These are phyloP conservation scores for Wiebesia pumilae DNA, from an alignment of 1,140 invertebrate genomes.

Conservation along the genomic window DNA sequence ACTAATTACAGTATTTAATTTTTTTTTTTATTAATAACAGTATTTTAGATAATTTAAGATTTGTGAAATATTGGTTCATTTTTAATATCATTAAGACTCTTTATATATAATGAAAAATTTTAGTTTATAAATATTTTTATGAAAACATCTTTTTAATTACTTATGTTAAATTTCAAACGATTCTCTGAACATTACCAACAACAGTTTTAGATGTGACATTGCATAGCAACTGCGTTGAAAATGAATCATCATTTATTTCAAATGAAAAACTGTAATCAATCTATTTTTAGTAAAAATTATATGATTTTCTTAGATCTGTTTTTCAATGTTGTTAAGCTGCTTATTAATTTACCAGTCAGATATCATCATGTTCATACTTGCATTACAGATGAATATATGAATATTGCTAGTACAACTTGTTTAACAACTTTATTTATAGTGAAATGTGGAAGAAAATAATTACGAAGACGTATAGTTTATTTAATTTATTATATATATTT, in stretches of 20 bases:
- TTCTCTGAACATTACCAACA: too few relatives aligned
- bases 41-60: constrained; percentile 17
- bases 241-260: too few relatives aligned
- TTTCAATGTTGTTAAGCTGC: too few relatives aligned
- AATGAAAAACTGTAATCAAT: too few relatives aligned
- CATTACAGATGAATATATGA: constrained; percentile 40
- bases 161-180: too few relatives aligned
- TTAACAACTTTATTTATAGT: not conserved
- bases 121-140: not conserved
- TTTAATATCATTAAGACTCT: not conserved
- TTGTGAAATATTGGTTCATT: not conserved
- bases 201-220: too few relatives aligned
- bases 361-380: not conserved
- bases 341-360: too few relatives aligned
- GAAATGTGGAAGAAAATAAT: constrained; percentile 6
- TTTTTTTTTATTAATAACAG: constrained; percentile 3
- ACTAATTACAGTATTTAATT: constrained; percentile 39
- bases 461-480: constrained; percentile 27
- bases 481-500: constrained; percentile 56
- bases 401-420: not conserved
- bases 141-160: not conserved
- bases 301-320: too few relatives aligned
- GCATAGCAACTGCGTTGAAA: too few relatives aligned
- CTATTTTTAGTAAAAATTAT: too few relatives aligned
- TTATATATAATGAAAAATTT: not conserved